These are phyloP conservation scores for Trichogramma dendrolimi DNA, from an alignment of 2,888 invertebrate genomes.

Conservation along the genomic window DNA sequence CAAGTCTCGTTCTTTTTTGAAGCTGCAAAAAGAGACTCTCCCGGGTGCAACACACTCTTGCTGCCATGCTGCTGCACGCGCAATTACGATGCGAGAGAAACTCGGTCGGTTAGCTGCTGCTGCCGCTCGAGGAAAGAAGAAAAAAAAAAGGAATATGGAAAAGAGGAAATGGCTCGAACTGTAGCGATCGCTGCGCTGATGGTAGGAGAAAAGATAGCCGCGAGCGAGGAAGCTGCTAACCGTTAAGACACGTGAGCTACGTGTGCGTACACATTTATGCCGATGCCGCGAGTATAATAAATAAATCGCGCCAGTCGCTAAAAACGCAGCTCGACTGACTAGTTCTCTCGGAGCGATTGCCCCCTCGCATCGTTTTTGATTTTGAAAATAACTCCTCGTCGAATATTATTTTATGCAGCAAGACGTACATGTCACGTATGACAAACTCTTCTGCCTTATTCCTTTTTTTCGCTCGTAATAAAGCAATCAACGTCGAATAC, in stretches of 20 bases:
- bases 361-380: too few species aligned
- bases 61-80: constrained; percentile 4
- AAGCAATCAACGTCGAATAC: too few species aligned
- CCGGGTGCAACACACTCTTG: background rate
- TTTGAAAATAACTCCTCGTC: too few species aligned
- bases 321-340: too few species aligned
- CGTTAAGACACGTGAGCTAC: constrained; percentile 2
- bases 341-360: too few species aligned
- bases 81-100: constrained; percentile 23
- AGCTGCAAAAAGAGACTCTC: too few species aligned
- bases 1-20: constrained; percentile 12
- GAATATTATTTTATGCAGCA: too few species aligned
- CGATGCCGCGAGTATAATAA: background rate
- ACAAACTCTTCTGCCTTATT: too few species aligned
- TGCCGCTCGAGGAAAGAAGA: background rate
- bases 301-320: too few species aligned
- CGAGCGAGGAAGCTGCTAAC: background rate
- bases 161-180: constrained; percentile 8
- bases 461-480: too few species aligned
- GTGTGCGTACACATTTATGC: background rate
- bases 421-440: too few species aligned
- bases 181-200: constrained; percentile 22
- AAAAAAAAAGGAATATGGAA: constrained; percentile 14
- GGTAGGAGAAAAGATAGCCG: constrained; percentile 6
- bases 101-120: constrained; percentile 13